phyloP scores from a whole-genome alignment of 92 coral and sea anemone genomes.

The Anthopleura xanthogrammica region DNA sequence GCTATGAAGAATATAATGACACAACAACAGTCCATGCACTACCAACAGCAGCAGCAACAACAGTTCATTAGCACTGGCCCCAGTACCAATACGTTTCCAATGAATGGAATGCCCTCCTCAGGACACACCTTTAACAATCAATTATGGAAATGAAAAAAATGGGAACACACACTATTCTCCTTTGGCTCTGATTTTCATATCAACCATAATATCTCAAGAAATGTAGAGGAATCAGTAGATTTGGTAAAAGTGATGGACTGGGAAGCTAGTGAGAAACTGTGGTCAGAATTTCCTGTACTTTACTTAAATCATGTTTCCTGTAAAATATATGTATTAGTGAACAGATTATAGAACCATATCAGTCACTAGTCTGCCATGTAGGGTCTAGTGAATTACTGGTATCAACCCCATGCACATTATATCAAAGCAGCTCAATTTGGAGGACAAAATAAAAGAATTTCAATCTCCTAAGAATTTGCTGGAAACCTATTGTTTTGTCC shows the following conservation, averaged over 20 bases:
- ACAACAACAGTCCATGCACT: conserved; percentile 69
- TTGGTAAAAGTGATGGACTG: neutral
- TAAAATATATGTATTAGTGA: neutral
- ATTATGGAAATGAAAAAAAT: conserved; percentile 74
- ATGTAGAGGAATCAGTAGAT: neutral
- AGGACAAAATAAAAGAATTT: no score
- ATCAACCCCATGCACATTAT: no score
- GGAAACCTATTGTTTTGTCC: no score
- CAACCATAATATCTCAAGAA: neutral
- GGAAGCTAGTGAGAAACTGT: conserved; percentile 15
- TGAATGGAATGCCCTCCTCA: conserved; percentile 56
- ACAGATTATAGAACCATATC: no score
- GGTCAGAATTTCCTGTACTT: neutral
- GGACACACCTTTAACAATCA: conserved; percentile 94
- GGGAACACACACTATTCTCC: neutral
- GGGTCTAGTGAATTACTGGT: no score
- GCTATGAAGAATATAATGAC: conserved; percentile 42
- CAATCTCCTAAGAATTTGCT: no score
- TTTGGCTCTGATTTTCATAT: neutral
- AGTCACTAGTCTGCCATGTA: no score
- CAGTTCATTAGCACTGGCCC: conserved; percentile 84
- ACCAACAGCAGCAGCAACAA: conserved; percentile 81
- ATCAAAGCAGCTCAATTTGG: no score
- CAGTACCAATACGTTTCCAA: conserved; percentile 55
- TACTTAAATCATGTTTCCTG: neutral